Evolutionary conservation across 2,888 invertebrate species (phyloP).

Genomic region (Disparrhopalites patrizii): DNA sequence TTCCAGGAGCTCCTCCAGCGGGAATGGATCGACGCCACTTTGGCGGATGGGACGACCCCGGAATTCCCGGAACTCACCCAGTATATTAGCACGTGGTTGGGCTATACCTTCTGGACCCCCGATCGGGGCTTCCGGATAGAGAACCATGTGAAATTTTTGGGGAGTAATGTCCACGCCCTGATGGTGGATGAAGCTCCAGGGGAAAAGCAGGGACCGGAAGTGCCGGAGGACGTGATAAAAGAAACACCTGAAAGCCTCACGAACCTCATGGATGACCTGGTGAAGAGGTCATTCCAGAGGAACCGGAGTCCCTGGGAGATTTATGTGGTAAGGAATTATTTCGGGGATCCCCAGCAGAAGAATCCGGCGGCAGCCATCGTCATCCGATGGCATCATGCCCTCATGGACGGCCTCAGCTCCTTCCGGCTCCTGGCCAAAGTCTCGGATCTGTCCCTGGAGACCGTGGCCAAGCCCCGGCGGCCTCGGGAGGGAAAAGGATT

Average conservation of each 20-base stretch:
- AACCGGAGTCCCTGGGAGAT: constrained; percentile 13
- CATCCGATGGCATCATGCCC: constrained; percentile 15
- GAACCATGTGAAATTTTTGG: constrained; percentile 5
- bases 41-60: constrained; percentile 4
- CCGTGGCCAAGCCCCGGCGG: background rate
- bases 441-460: background rate
- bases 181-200: no score
- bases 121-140: constrained; percentile 9
- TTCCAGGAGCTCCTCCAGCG: background rate
- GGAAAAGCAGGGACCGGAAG: background rate
- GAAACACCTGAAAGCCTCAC: background rate
- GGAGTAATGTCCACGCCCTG: background rate
- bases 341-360: background rate
- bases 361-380: background rate
- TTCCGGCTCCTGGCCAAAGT: background rate
- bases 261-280: background rate
- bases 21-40: constrained; percentile 15
- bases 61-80: constrained; percentile 23
- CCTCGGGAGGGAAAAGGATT: background rate
- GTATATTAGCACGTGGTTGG: constrained; percentile 17
- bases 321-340: constrained; percentile 4
- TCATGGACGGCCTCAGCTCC: constrained; percentile 18
- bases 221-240: background rate
- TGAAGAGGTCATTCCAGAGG: background rate
- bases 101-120: constrained; percentile 23